Conservation (phyloP, 2,888 invertebrate genomes). For the Pomacea canaliculata region DNA sequence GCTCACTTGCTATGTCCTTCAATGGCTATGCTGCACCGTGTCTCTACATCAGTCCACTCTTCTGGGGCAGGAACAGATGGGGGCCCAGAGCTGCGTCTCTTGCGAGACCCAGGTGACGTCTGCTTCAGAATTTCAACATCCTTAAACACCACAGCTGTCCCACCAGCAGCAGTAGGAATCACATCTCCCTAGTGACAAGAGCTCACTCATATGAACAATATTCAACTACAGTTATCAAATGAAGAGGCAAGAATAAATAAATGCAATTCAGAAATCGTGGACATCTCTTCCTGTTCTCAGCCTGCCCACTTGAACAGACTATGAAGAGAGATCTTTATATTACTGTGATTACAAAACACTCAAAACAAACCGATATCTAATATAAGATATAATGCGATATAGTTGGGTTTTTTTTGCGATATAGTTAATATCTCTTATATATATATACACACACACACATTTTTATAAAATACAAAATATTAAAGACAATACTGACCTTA, state of each 20-base stretch:
- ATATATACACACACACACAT: no score
- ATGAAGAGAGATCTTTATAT: no score
- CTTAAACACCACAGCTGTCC: constrained; percentile 92
- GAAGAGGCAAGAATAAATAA: not conserved
- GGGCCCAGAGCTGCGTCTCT: constrained; percentile 57
- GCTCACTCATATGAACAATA: not conserved
- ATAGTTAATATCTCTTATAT: no score
- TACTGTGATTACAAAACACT: no score
- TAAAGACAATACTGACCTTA: constrained; percentile 75
- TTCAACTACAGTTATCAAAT: not conserved
- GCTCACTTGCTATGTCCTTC: constrained; percentile 56
- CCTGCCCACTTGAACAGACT: no score
- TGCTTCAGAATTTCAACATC: constrained; percentile 86
- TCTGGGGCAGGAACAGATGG: constrained; percentile 58
- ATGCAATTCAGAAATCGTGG: not conserved
- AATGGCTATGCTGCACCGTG: constrained; percentile 63
- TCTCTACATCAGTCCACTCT: constrained; percentile 67
- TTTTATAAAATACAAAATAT: no score
- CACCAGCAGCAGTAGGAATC: constrained; percentile 92
- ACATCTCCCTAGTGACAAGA: constrained; percentile 81
- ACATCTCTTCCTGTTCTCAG: no score
- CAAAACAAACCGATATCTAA: no score
- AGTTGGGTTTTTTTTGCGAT: no score
- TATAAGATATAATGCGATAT: no score
- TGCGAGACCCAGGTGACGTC: constrained; percentile 63